phyloP scores from a whole-genome alignment of 2,888 invertebrate species.

The Watsonalla binaria region DNA sequence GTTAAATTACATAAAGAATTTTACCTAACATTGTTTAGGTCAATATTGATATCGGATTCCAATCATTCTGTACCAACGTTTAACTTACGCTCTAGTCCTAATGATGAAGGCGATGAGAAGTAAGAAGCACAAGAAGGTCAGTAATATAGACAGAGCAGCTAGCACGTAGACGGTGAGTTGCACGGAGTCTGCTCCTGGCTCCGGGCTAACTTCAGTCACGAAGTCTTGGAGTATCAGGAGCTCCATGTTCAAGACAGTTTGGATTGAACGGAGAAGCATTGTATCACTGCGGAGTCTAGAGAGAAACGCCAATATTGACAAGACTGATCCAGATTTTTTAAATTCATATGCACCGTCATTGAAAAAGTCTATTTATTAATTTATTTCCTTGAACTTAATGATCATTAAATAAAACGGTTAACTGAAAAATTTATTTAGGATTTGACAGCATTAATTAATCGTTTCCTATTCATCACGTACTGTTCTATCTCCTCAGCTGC shows the following conservation, averaged over 20 bases:
- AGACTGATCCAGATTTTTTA: too few species aligned
- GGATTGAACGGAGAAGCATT: conserved; percentile 57
- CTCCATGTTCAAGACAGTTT: conserved; percentile 45
- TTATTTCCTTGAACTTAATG: too few species aligned
- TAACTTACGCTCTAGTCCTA: conserved; percentile 76
- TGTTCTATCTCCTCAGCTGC: conserved; percentile 65
- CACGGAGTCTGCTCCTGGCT: conserved; percentile 34
- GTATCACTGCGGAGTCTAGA: conserved; percentile 66
- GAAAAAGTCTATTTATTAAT: neutral
- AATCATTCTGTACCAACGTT: neutral
- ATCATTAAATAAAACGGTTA: too few species aligned
- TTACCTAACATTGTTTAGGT: too few species aligned
- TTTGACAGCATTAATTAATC: neutral
- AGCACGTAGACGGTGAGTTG: conserved; percentile 73
- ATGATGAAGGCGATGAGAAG: conserved; percentile 76
- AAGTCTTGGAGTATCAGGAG: conserved; percentile 66
- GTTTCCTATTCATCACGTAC: conserved; percentile 45
- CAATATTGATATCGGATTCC: too few species aligned
- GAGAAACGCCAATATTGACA: neutral
- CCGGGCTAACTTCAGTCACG: conserved; percentile 49
- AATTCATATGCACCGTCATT: neutral
- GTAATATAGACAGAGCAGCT: conserved; percentile 70
- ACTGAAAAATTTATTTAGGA: too few species aligned
- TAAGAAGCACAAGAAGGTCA: conserved; percentile 64
- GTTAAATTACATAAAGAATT: too few species aligned